Base-by-base conservation (phyloP, 2,888 invertebrate genomes). In the Xylota segnis region DNA sequence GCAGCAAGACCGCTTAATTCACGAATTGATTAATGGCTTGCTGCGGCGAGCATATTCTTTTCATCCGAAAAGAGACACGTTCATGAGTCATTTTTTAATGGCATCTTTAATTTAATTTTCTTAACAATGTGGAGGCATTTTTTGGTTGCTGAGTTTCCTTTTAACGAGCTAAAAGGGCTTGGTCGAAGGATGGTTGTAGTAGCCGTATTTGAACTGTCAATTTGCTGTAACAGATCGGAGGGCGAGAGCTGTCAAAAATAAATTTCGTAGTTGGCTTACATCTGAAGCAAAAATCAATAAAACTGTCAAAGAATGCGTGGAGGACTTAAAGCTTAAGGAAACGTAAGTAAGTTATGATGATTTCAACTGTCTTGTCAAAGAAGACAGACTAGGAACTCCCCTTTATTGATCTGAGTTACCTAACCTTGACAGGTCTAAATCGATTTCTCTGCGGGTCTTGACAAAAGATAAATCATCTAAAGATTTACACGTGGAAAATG, bases 11-110 rank as follows among this genome's bases (percentile, higher is more conserved):
- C 27, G 56, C 81, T 86, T 81, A 81, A 86, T 86, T 66, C 76
- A 76, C 61, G 7, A 65, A 81, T 76, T 86, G 81, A 81, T 86
- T 66, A 32, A 86, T 81, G 58, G 77, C 52, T 29, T 29, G 18
- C 45, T 27, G 23, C 34, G 34, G 23, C 43, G 12, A 16, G 54
- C 32, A 34, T 43, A 12, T 40, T 52, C 47, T 65, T 34, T 40
- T 18, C 27, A 23, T n/a, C 27, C 16, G 54, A 43, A 23, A 65
- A 45, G 65, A 65, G 32, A 16, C 47, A 54, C 34, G 70, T 34
- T 29, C 78, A 72, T 72, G 27, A 72, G 65, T 79, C 65, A 78
- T 79, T 59, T 43, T 27, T 78, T 63, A 71, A 71, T 71, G 78
- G 54, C 63, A 45, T n/a, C 27, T 56, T 71, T 78, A 58, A 72